phyloP scores from a whole-genome alignment of 2,113 vertebrate genomes.

The Dolichallabes microphthalmus region DNA sequence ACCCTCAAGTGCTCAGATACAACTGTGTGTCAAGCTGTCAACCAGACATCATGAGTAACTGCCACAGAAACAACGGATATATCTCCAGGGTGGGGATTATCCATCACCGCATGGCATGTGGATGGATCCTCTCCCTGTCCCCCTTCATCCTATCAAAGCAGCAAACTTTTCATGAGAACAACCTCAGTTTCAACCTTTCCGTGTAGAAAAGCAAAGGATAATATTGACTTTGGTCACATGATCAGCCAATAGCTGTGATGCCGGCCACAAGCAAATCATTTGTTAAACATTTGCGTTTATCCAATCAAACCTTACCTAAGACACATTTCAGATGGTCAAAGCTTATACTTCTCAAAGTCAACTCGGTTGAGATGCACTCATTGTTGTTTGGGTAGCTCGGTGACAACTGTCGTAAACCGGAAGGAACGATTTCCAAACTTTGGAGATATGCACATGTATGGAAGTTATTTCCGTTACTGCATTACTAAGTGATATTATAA shows the following conservation, averaged over 20 bases:
- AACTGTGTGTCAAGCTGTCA: too few species aligned
- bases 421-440: background rate
- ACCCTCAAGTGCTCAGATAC: too few species aligned
- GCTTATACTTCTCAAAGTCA: conserved; percentile 11
- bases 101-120: too few species aligned
- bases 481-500: background rate
- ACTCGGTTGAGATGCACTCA: background rate
- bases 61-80: too few species aligned
- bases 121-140: too few species aligned
- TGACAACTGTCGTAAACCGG: background rate
- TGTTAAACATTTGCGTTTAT: conserved; percentile 30
- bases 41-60: too few species aligned
- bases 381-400: background rate
- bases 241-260: background rate
- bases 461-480: background rate
- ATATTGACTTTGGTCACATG: background rate
- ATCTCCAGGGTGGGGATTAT: too few species aligned
- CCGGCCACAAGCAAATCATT: background rate
- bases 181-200: background rate
- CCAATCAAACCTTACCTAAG: background rate
- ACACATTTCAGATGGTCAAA: conserved; percentile 21
- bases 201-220: background rate
- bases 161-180: background rate
- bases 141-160: background rate
- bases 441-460: background rate